Evolutionary conservation across 2,888 invertebrate genomes (phyloP).

Genomic region (Tenthredo amoena): DNA sequence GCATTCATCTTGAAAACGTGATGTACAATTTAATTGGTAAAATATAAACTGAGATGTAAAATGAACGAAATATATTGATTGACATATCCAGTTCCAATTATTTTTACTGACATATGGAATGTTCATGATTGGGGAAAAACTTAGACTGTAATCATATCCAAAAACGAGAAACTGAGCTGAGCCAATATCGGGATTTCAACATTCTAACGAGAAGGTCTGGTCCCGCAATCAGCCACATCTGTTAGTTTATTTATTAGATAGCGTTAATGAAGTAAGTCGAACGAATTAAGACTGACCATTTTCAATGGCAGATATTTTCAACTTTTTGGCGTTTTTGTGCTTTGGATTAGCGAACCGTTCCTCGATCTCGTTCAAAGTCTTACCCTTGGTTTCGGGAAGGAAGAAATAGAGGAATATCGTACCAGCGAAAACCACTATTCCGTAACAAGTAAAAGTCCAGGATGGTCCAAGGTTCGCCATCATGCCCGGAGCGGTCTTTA

Average conservation of each 20-base stretch:
- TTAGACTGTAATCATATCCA: background rate
- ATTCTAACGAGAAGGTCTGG: background rate
- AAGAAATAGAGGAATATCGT: constrained; percentile 81
- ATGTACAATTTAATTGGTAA: background rate
- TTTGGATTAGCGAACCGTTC: constrained; percentile 79
- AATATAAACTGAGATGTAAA: background rate
- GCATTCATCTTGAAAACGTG: background rate
- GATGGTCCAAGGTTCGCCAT: constrained; percentile 81
- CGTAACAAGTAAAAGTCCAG: constrained; percentile 84
- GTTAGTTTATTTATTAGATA: background rate
- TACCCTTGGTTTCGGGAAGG: constrained; percentile 86
- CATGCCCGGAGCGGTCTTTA: constrained; percentile 85
- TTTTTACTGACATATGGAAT: no score
- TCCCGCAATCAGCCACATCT: background rate
- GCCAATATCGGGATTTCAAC: background rate
- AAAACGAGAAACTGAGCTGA: background rate
- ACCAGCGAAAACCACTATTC: constrained; percentile 81
- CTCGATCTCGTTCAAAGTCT: constrained; percentile 85
- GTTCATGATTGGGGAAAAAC: background rate
- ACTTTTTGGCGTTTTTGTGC: background rate
- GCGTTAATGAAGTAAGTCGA: background rate
- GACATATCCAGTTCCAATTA: no score
- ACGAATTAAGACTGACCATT: background rate
- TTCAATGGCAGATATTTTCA: background rate
- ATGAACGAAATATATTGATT: background rate